These are phyloP conservation scores for Hemaris fuciformis DNA, from an alignment of 2,888 invertebrate species.

Conservation along the genomic window DNA sequence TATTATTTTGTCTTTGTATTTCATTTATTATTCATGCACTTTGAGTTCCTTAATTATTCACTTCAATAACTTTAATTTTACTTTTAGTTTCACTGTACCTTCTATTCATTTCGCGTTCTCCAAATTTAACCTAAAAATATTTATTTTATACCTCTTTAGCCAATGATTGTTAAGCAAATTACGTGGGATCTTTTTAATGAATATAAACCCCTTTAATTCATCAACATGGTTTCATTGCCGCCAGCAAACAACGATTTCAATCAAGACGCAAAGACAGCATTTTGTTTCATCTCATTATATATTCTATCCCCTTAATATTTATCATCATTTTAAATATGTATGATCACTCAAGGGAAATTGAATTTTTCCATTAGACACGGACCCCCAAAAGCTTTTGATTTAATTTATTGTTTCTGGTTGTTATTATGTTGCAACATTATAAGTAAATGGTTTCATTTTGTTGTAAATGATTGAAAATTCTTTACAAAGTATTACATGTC, in stretches of 20 bases:
- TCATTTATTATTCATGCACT: no score
- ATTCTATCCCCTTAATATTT: constrained; percentile 11
- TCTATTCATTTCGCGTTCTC: no score
- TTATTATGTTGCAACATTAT: not conserved
- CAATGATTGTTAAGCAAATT: not conserved
- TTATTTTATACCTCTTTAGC: no score
- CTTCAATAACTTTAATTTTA: not conserved
- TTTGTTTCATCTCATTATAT: constrained; percentile 7
- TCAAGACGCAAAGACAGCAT: constrained; percentile 4
- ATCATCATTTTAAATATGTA: constrained; percentile 15
- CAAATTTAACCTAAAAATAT: no score
- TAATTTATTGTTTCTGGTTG: constrained; percentile 4
- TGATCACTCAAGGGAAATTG: constrained; percentile 14
- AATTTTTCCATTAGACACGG: constrained; percentile 13
- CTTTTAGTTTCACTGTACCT: no score
- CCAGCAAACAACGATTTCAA: not conserved
- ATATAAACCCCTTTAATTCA: not conserved
- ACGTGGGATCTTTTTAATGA: not conserved
- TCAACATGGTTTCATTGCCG: not conserved
- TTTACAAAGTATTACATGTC: not conserved
- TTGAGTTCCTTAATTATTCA: no score
- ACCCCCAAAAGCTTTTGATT: not conserved
- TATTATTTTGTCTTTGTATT: no score
- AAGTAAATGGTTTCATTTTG: not conserved
- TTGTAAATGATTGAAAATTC: not conserved